Conservation (phyloP, 2,113 vertebrate genomes). For the Atrichornis clamosus region DNA sequence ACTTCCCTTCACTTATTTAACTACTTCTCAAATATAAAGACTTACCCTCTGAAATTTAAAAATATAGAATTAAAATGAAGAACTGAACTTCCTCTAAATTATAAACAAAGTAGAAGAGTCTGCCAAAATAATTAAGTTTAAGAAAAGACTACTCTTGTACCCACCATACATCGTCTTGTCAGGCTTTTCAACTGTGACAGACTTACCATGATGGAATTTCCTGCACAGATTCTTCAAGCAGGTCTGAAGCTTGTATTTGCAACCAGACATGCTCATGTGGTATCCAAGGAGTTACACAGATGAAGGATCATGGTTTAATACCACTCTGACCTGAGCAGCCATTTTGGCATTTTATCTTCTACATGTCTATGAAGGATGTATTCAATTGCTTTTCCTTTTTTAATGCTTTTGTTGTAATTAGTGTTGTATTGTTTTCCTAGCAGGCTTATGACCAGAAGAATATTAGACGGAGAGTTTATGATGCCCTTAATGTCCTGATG, state of each 20-base stretch:
- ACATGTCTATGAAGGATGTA: rapidly evolving
- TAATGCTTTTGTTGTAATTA: background rate
- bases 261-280: background rate
- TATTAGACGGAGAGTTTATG: conserved; percentile 86
- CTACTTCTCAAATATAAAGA: background rate
- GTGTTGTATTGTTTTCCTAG: conserved; percentile 44
- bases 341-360: background rate
- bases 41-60: background rate
- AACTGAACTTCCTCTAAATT: background rate
- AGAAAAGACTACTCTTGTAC: background rate
- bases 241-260: background rate
- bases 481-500: conserved; percentile 88
- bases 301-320: background rate
- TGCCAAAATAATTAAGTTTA: background rate
- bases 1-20: background rate
- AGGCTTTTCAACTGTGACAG: background rate
- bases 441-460: conserved; percentile 91
- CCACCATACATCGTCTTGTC: background rate
- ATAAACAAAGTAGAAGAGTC: background rate
- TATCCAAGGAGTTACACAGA: background rate
- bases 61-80: background rate
- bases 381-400: background rate
- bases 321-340: background rate
- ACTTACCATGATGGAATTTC: background rate
- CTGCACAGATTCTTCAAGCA: background rate